Evolutionary conservation across 2,113 vertebrate species (phyloP).

Genomic region (Vulpes ferrilata): DNA sequence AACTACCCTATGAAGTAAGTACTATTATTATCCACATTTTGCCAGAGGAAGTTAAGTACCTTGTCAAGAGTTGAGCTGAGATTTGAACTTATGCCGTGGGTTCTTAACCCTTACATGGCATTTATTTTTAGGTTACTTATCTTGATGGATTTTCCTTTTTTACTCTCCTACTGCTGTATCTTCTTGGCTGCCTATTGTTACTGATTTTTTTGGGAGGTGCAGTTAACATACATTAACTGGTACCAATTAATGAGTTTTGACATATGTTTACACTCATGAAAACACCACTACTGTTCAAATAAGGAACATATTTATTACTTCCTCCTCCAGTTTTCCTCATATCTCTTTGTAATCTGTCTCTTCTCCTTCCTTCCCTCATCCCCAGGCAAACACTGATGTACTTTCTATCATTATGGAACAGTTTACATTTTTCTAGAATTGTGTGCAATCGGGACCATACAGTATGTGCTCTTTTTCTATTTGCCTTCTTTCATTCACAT

Average conservation of each 20-base stretch:
- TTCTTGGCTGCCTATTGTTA: neutral
- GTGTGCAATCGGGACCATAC: neutral
- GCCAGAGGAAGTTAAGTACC: neutral
- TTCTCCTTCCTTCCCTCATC: neutral
- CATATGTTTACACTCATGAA: neutral
- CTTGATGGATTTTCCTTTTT: neutral
- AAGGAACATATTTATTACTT: neutral
- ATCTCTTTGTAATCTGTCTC: neutral
- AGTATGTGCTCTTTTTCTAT: neutral
- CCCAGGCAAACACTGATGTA: neutral
- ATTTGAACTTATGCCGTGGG: neutral
- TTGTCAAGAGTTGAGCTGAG: neutral
- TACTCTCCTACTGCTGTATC: neutral
- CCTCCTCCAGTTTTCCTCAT: neutral
- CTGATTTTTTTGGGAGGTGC: neutral
- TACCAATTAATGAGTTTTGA: neutral
- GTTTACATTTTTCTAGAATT: neutral
- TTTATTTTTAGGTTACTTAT: neutral
- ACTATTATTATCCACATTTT: constrained; percentile 9
- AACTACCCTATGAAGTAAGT: neutral
- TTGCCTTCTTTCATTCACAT: neutral
- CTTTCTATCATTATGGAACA: neutral
- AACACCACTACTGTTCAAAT: neutral
- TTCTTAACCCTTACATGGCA: neutral
- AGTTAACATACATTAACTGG: neutral